Evolutionary conservation across 2,113 vertebrate genomes (phyloP).

Genomic region (Halichoerus grypus): DNA sequence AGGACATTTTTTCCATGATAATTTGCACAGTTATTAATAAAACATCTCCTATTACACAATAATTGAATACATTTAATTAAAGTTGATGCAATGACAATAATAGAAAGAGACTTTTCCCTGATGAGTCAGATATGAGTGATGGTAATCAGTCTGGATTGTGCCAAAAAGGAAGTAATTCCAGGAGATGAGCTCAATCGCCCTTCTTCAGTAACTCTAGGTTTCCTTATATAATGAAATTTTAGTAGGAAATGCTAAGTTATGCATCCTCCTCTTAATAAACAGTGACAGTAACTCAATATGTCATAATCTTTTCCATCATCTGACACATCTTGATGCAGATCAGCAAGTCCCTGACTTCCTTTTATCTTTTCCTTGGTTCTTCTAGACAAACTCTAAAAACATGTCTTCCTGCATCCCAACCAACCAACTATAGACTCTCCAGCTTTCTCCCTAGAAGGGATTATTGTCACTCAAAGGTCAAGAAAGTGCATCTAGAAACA

Average conservation of each 20-base stretch:
- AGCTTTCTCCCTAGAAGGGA: background rate
- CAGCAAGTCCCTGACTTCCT: background rate
- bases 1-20: constrained; percentile 59
- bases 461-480: constrained; percentile 51
- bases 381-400: background rate
- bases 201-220: constrained; percentile 1
- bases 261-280: background rate
- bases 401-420: background rate
- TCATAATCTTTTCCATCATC: background rate
- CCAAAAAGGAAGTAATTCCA: constrained; percentile 46
- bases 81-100: constrained; percentile 64
- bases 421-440: background rate
- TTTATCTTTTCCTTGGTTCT: background rate
- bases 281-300: constrained; percentile 32
- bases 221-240: constrained; percentile 48
- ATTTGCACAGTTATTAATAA: constrained; percentile 76
- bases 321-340: background rate
- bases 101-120: constrained; percentile 10
- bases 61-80: constrained; percentile 67
- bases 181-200: background rate
- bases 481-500: constrained; percentile 49
- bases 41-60: constrained; percentile 48
- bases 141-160: constrained; percentile 8
- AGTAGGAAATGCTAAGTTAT: constrained; percentile 54
- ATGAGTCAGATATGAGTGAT: constrained; percentile 59